Base-by-base conservation (phyloP, 2,888 invertebrate genomes). In the Drosophila neonasuta region DNA sequence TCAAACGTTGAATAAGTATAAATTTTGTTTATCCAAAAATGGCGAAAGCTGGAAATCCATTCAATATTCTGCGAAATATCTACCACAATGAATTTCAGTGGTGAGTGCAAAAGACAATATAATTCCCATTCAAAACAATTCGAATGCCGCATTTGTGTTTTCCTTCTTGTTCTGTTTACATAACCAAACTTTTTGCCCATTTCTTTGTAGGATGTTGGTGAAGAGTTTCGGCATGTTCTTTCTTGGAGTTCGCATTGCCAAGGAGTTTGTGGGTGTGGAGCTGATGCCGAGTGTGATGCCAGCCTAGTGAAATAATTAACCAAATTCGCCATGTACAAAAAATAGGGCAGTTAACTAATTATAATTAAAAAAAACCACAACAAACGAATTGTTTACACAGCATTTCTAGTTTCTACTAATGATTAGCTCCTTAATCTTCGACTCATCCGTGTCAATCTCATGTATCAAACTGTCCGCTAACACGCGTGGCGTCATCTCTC, bases 201-300 rank as follows among this genome's bases (percentile, higher is more conserved):
- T 24, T 29, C 9, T 6, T 11, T 8, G 9, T 9, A 96, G 96
- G 96, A 94, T 95, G 82, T 87, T 96, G 42, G 93, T 96, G 51
- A 96, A 96, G 92, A 96, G 96, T 89, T 92, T 95, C 62, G 94
- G 94, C n/a, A 92, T 96, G 81, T 96, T 96, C 89, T 92, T 94
- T 72, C 90, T 96, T 63, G 96, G 96, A 55, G 93, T 97, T 6
- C 93, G 94, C 71, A 93, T 96, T 81, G 96, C 96, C 2, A 93
- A 95, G 87, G 95, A 96, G 89, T 95, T 94, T 84, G 92, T 93
- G 50, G 96, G 96, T 62, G 91, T 96, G 59, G 95, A 95, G 88
- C 89, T 96, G 62, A 94, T 95, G 93, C 93, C 94, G 10, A 92
- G 94, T 17, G 78, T 90, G 56, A 70, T 85, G 51, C n/a, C 84